Evolutionary conservation across 2,888 invertebrate species (phyloP).

Genomic region (Ceraclea dissimilis): DNA sequence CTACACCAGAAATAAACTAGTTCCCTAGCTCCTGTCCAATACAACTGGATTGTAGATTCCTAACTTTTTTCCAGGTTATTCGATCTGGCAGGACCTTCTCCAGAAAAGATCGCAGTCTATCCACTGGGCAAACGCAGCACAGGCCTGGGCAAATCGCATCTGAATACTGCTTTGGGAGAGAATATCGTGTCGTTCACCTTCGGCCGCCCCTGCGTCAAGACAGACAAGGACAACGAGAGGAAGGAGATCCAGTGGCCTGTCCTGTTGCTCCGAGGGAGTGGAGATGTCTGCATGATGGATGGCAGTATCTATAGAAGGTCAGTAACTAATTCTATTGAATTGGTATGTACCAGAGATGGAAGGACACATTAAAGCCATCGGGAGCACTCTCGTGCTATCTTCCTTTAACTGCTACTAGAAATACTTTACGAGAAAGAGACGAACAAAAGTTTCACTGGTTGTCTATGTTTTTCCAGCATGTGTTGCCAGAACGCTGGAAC

Average conservation of each 20-base stretch:
- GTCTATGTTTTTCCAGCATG: no score
- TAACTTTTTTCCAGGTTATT: conserved; percentile 36
- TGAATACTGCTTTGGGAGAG: conserved; percentile 35
- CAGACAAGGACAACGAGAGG: background rate
- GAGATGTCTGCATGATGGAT: conserved; percentile 61
- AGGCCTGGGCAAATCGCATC: conserved; percentile 33
- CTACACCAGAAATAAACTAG: no score
- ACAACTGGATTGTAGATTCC: no score
- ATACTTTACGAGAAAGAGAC: no score
- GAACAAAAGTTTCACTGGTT: no score
- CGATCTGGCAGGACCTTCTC: conserved; percentile 32
- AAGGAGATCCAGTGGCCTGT: conserved; percentile 50
- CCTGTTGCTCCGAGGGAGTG: conserved; percentile 75
- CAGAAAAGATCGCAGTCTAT: background rate
- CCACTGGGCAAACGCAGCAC: conserved; percentile 9
- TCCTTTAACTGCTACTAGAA: no score
- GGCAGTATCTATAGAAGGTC: conserved; percentile 32
- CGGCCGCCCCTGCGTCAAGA: conserved; percentile 43
- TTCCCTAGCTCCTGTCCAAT: no score
- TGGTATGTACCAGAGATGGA: no score
- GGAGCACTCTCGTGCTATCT: no score
- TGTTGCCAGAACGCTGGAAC: no score
- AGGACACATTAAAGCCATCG: no score
- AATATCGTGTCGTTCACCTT: conserved; percentile 79
- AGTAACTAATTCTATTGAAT: background rate